phyloP scores from a whole-genome alignment of 2,888 invertebrate genomes.

The Julus scanicus region DNA sequence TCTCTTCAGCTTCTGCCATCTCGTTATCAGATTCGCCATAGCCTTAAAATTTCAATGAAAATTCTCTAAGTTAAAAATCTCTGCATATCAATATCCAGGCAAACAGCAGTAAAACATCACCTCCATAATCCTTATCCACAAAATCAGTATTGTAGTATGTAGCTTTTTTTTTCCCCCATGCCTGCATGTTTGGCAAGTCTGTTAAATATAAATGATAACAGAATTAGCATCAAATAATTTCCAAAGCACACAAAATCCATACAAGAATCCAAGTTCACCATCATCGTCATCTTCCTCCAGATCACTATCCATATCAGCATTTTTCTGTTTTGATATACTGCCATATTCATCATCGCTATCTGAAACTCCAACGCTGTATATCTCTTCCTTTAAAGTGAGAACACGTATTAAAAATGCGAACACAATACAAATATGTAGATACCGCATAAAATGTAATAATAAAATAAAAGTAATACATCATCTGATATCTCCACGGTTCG shows the following conservation, averaged over 20 bases:
- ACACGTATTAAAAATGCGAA: neutral
- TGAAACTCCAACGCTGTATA: constrained; percentile 8
- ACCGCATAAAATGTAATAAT: neutral
- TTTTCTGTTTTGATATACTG: constrained; percentile 59
- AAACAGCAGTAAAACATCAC: constrained; percentile 64
- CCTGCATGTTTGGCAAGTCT: constrained; percentile 80
- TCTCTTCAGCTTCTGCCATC: constrained; percentile 82
- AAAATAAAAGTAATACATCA: constrained; percentile 13
- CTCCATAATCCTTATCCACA: constrained; percentile 86
- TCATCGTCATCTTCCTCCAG: constrained; percentile 76
- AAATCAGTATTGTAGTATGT: constrained; percentile 88
- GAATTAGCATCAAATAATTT: neutral
- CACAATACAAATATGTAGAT: neutral
- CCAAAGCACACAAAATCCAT: neutral
- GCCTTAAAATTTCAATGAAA: constrained; percentile 66
- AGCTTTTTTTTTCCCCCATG: constrained; percentile 87
- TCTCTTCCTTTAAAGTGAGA: constrained; percentile 34
- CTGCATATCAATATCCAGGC: neutral
- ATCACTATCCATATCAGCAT: constrained; percentile 72
- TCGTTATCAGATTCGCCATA: constrained; percentile 71
- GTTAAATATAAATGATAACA: constrained; percentile 17
- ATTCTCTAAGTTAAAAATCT: neutral
- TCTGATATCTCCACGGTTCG: neutral
- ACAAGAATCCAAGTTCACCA: neutral
- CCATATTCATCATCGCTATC: constrained; percentile 43